Evolutionary conservation across 2,888 invertebrate species (phyloP), one percentile per base, ranked within the genome.

Genomic region (Tenthredo distinguenda): DNA sequence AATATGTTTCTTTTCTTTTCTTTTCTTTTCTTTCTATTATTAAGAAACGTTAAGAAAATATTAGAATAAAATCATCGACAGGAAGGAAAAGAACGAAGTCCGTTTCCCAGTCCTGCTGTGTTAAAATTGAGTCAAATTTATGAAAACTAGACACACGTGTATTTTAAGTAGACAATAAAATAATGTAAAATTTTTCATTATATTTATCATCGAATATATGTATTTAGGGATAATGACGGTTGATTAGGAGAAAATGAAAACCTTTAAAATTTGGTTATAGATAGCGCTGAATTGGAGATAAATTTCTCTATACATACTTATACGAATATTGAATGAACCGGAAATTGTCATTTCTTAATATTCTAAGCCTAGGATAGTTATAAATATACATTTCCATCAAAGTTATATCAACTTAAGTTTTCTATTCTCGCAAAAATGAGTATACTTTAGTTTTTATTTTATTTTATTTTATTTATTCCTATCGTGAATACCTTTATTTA

Each of bases 331-430:
- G 37, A 21, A 62, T 81, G 81, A 62, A 40, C 34, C 58, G 34
- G 50, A 58, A 62, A 58, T 21, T 47, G 43, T 68, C 31, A 47
- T 83, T 83, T 68, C 62, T 47, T 83, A 58, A 62, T 68, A 68
- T 68, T 71, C 47, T 83, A 83, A 83, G n/a, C 21, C 68, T 83
- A 83, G 34, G 40, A 68, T 83, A 83, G 68, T 43, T 74, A 83
- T 47, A 83, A 83, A 83, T 83, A 83, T 83, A 83, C 65, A 83
- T 47, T 71, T 65, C 71, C 71, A 83, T 83, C 47, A 83, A 71
- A 83, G 83, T 83, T 71, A 83, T 68, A 47, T 83, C 47, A 71
- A 71, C 31, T 68, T 21, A 68, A 81, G n/a, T 31, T 68, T 68
- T 43, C 65, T 68, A 83, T 68, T 68, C 43, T 83, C 68, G 50